Percentiles rank a stretch among this genome's conserved stretches.
Evolutionary conservation across 1,140 invertebrate genomes (phyloP).

Genomic region (Euschistus heros): DNA sequence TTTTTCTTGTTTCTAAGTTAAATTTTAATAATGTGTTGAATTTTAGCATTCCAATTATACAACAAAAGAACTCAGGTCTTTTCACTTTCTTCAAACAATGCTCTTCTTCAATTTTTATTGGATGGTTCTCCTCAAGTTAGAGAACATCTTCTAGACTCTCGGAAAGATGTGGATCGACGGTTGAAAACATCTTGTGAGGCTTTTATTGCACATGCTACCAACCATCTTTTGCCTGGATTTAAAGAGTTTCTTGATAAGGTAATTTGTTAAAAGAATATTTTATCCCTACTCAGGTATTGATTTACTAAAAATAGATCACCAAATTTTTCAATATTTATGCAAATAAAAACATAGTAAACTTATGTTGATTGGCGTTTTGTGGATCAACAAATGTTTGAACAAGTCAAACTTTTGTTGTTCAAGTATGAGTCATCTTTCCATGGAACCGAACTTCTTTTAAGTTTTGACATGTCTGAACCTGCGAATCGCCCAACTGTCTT

Average conservation of each 20-base stretch:
- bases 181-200: constrained; percentile 84
- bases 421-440: too few relatives aligned
- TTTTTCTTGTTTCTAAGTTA: neutral
- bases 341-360: too few relatives aligned
- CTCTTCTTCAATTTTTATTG: constrained; percentile 80
- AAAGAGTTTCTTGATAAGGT: constrained; percentile 64
- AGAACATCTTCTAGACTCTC: constrained; percentile 84
- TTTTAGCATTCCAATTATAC: constrained; percentile 64
- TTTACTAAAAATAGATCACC: too few relatives aligned
- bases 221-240: constrained; percentile 61
- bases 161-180: constrained; percentile 87
- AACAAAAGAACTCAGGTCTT: constrained; percentile 81
- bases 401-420: too few relatives aligned
- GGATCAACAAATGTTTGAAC: too few relatives aligned
- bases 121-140: constrained; percentile 85
- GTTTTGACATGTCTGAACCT: too few relatives aligned
- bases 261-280: constrained; percentile 28
- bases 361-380: too few relatives aligned
- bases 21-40: constrained; percentile 1
- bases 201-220: constrained; percentile 74
- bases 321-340: too few relatives aligned
- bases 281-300: too few relatives aligned
- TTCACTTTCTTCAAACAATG: constrained; percentile 77
- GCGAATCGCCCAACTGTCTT: too few relatives aligned
- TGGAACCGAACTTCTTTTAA: too few relatives aligned